These are phyloP conservation scores for Proctacanthus coquilletti DNA, from an alignment of 1,140 invertebrate species.

Conservation along the genomic window DNA sequence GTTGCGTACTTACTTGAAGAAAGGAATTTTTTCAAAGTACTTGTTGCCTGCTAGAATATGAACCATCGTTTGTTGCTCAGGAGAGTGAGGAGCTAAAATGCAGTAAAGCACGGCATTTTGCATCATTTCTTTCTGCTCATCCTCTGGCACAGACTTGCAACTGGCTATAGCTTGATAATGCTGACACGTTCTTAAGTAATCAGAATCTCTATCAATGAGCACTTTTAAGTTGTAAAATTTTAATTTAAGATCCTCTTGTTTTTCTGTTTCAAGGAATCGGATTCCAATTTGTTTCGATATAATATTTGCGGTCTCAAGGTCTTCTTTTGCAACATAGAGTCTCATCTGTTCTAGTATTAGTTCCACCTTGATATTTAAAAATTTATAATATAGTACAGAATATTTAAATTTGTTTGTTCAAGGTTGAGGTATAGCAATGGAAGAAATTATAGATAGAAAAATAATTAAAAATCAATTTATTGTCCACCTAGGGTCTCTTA, in stretches of 20 bases:
- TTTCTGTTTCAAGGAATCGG: constrained; percentile 76
- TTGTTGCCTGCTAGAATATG: constrained; percentile 78
- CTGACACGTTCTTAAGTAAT: not conserved
- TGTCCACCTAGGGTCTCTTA: too few species aligned
- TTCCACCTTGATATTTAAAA: constrained; percentile 51
- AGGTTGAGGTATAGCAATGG: too few species aligned
- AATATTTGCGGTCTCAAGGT: constrained; percentile 91
- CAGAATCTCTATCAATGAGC: not conserved
- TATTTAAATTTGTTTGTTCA: too few species aligned
- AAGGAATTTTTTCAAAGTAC: constrained; percentile 68
- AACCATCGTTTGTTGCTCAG: constrained; percentile 88
- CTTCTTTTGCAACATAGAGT: constrained; percentile 83
- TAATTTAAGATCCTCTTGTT: not conserved
- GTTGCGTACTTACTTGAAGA: constrained; percentile 36
- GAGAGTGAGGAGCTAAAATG: constrained; percentile 81
- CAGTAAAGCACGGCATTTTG: constrained; percentile 65
- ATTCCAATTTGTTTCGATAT: constrained; percentile 95
- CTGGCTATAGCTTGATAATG: not conserved
- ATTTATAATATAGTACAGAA: too few species aligned
- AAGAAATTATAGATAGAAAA: too few species aligned
- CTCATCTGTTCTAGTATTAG: constrained; percentile 95
- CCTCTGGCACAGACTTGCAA: not conserved
- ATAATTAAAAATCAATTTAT: too few species aligned
- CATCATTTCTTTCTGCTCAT: not conserved
- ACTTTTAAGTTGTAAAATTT: not conserved